These are phyloP conservation scores for Cylloceria caligata DNA, from an alignment of 2,888 invertebrate genomes.

Conservation along the genomic window DNA sequence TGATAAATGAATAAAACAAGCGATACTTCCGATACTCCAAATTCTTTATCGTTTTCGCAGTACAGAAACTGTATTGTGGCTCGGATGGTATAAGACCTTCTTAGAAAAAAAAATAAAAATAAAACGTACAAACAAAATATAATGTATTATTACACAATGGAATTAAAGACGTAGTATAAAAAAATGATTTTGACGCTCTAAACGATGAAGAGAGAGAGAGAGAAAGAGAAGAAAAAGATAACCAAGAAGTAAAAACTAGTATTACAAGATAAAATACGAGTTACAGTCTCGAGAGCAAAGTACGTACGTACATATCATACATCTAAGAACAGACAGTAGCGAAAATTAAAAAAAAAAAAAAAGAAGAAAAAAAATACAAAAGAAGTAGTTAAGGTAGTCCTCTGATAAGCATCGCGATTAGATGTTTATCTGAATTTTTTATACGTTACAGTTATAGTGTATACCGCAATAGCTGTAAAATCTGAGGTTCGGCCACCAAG, in stretches of 20 bases:
- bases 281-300: slow-evolving; percentile 61
- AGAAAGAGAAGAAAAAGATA: slow-evolving; percentile 28
- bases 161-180: slow-evolving; percentile 58
- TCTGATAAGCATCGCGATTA: too few species aligned
- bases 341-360: slow-evolving; percentile 17
- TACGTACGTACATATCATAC: slow-evolving; percentile 44
- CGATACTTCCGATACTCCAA: slow-evolving; percentile 59
- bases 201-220: slow-evolving; percentile 29
- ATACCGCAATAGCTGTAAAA: too few species aligned
- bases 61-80: slow-evolving; percentile 62
- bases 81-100: slow-evolving; percentile 58
- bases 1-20: slow-evolving; percentile 46
- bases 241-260: slow-evolving; percentile 47
- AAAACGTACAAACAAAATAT: slow-evolving; percentile 61
- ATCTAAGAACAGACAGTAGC: slow-evolving; percentile 17
- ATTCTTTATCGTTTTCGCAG: slow-evolving; percentile 60
- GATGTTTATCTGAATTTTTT: too few species aligned
- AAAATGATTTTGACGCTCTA: slow-evolving; percentile 47
- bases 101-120: slow-evolving; percentile 49
- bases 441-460: too few species aligned
- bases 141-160: slow-evolving; percentile 60
- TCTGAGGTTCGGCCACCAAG: too few species aligned
- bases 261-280: slow-evolving; percentile 60
- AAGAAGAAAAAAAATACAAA: slow-evolving; percentile 19
- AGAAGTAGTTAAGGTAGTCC: too few species aligned